Percentiles rank a stretch among this genome's conserved stretches.
These are phyloP conservation scores for Centropyge bicolor DNA, from an alignment of 2,797 vertebrate genomes.

Conservation along the genomic window DNA sequence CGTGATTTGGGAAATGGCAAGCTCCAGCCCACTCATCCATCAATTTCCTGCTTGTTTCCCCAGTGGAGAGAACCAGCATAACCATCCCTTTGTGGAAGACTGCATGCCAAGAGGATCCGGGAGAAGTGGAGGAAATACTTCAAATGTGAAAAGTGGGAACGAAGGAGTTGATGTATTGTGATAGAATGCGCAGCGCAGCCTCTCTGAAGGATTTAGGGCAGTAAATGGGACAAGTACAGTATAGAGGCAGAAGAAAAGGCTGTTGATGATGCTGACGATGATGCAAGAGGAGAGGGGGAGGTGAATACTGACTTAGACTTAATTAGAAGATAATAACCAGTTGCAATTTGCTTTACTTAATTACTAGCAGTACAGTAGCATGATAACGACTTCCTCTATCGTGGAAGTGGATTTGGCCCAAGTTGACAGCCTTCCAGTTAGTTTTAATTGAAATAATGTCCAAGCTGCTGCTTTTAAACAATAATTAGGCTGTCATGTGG, in stretches of 20 bases:
- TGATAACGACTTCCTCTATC: constrained; percentile 63
- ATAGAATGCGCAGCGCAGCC: constrained; percentile 19
- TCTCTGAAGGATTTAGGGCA: constrained; percentile 31
- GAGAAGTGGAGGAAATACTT: constrained; percentile 43
- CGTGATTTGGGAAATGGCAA: constrained; percentile 79
- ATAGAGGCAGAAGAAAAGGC: neutral
- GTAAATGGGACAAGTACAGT: constrained; percentile 9
- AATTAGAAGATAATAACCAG: constrained; percentile 70
- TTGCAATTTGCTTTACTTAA: constrained; percentile 72
- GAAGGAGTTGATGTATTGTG: constrained; percentile 10
- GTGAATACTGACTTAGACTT: constrained; percentile 46
- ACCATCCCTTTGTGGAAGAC: constrained; percentile 21
- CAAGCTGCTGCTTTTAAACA: constrained; percentile 41
- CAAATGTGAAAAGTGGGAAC: constrained; percentile 24
- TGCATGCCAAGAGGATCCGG: constrained; percentile 9
- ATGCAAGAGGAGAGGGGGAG: constrained; percentile 3
- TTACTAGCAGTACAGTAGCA: constrained; percentile 58
- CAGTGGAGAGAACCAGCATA: constrained; percentile 38
- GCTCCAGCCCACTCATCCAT: constrained; percentile 74
- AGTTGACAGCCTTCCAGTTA: constrained; percentile 53
- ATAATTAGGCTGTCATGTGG: constrained; percentile 44
- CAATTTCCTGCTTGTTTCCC: constrained; percentile 67
- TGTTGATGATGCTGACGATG: constrained; percentile 11
- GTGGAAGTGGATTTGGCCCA: constrained; percentile 52
- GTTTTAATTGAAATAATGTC: constrained; percentile 57